Evolutionary conservation across 2,888 invertebrate genomes (phyloP), one percentile per base, ranked within the genome.

Genomic region (Leptura quadrifasciata): DNA sequence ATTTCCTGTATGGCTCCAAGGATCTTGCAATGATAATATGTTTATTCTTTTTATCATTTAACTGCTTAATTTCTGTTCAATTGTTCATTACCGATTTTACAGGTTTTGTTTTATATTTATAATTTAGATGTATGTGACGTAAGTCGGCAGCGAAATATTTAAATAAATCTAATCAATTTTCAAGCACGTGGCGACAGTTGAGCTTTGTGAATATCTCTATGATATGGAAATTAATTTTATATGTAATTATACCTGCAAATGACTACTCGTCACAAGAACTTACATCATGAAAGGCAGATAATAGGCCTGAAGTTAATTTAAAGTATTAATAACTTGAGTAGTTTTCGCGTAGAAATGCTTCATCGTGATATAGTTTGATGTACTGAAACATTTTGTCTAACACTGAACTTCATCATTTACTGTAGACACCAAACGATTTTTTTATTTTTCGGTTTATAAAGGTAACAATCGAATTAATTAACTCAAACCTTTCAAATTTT

Each of bases 361-460:
- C 21, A 54, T 31, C 31, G 31, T 68, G 15, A 24, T n/a, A 54
- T 68, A 68, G 1, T 27, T 18, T 55, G 67, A 55, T 55, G 9
- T 67, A 55, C 55, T n/a, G 15, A 12, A 17, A 24, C 31, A 55
- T 27, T 68, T 68, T 52, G 15, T 67, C 55, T 55, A 31, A 55
- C 21, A 24, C 24, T 31, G 9, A 31, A 55, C 18, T 68, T 55
- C 9, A 68, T 12, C 12, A 39, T 12, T n/a, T 27, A 27, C 39
- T n/a, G 17, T 8, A 39, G 10, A n/a, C n/a, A 24, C 12, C 24
- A 27, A n/a, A 27, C 21, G n/a, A 68, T 27, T 54, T 31, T 47
- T 68, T 15, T 55, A 24, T n/a, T 15, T 21, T 68, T 21, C 8
- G 27, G n/a, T 65, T 52, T 65, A 65, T n/a, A 12, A 21, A 20